Evolutionary conservation across 1,140 invertebrate genomes (phyloP), one percentile per base, ranked within the genome.

Genomic region (Pseudomyrmex concolor): DNA sequence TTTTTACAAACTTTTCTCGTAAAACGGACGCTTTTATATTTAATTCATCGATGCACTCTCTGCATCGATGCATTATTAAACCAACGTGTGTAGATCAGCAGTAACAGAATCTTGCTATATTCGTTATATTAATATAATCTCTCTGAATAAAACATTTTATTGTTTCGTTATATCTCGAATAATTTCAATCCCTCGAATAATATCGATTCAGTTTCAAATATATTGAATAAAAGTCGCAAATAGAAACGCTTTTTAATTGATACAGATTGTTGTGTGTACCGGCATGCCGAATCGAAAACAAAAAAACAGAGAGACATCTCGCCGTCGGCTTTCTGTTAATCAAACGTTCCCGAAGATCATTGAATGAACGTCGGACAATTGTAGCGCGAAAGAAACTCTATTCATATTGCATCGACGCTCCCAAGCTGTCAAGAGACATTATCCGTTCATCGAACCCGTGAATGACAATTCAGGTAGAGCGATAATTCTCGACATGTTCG

Each of bases 401-500:
- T 19, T 10, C 15, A 43, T 54, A 48, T 80, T 59, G 8, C 12
- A 13, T 59, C 17, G 43, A n/a, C 76, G 71, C 54, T 80, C 76
- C 76, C 51, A 70, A 34, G 19, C 15, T 9, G 60, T 71, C 66
- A 22, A 70, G 34, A 59, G n/a, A 70, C 54, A 71, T 80, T 71
- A 60, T 48, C 55, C 68, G 76, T 80, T 59, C 66, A 71, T 80
- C 54, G 76, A 80, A 80, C 66, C 76, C 10, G 43, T 19, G 76
- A 60, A 71, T 55, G n/a, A 71, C 54, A 80, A 80, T 80, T 80
- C 66, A 80, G 66, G 45, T 59, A 80, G 76, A 45, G 12, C 22
- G 66, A 80, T 80, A 80, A 80, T 80, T 54, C 55, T 70, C 43
- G 34, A 80, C 66, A 60, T 80, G 66, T 80, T 66, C 43, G 76